Evolutionary conservation across 2,888 invertebrate species (phyloP), one percentile per base, ranked within the genome.

Genomic region (Neoscelio sp.): DNA sequence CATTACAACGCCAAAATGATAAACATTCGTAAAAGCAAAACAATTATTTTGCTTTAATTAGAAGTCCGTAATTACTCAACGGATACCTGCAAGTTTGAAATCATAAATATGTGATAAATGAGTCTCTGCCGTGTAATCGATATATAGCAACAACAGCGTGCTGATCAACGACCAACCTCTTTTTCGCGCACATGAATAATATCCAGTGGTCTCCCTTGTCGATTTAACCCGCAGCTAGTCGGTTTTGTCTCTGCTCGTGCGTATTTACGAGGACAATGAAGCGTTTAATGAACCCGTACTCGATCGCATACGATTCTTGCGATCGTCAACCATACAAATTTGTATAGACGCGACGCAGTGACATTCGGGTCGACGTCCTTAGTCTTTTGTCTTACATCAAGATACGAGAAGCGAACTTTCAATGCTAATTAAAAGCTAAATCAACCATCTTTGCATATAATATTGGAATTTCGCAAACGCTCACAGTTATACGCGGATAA

Each of bases 211-310:
- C 65, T 64, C 56, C 48, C 62, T 70, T 58, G 74, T 74, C 64
- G 78, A 70, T 75, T 75, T 79, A 70, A 70, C 70, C 70, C 75
- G 76, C 76, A 73, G 80, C 76, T 33, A 70, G 58, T 62, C 67
- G 73, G 68, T 77, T 71, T 67, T 68, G 71, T 56, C 77, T 67
- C 62, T 28, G 48, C 52, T 70, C 60, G 71, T 50, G 56, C 71
- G 74, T 80, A 78, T 80, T 78, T 78, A 68, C 77, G 67, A 42
- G 82, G 67, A 82, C 83, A 84, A 84, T 82, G 82, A 82, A 80
- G 79, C 81, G 80, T 80, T 82, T 84, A 84, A 84, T 82, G 83
- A 84, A 82, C 68, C 60, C 56, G 65, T 23, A 13, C 68, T 78
- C 73, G 76, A 76, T 80, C 50, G 78, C 74, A 20, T 30, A 64